A percentile compares a stretch with the other conserved stretches of the same genome.
phyloP scores from a whole-genome alignment of 2,888 invertebrate species.

The Sympetrum striolatum region DNA sequence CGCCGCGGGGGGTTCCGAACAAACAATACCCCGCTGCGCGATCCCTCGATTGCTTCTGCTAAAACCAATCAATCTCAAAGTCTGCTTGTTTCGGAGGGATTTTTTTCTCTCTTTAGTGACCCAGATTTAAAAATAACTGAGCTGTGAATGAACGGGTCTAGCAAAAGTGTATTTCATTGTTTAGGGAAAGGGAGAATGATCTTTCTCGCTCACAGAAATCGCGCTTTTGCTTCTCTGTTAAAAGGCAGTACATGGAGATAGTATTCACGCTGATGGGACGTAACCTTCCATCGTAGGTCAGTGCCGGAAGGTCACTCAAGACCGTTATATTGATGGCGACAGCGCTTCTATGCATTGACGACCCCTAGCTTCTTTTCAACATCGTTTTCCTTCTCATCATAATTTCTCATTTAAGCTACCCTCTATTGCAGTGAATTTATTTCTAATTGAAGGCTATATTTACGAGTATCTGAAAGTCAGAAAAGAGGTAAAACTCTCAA shows the following conservation, averaged over 20 bases:
- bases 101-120: not conserved
- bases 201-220: not conserved
- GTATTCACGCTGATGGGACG: not conserved
- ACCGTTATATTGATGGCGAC: not conserved
- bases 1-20: not conserved
- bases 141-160: not conserved
- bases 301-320: not conserved
- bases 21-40: not conserved
- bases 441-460: too few species aligned
- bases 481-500: too few species aligned
- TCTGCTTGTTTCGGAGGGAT: not conserved
- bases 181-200: not conserved
- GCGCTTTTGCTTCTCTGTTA: not conserved
- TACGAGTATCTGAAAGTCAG: too few species aligned
- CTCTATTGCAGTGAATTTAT: too few species aligned
- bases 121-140: not conserved
- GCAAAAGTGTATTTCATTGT: not conserved
- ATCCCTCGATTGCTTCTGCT: not conserved
- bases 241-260: not conserved
- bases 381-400: not conserved
- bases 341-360: not conserved
- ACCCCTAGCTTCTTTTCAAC: not conserved
- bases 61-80: constrained; percentile 28
- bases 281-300: not conserved
- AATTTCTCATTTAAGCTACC: too few species aligned